Conservation (phyloP, 2,888 invertebrate genomes). For the Sthenelais limicola region DNA sequence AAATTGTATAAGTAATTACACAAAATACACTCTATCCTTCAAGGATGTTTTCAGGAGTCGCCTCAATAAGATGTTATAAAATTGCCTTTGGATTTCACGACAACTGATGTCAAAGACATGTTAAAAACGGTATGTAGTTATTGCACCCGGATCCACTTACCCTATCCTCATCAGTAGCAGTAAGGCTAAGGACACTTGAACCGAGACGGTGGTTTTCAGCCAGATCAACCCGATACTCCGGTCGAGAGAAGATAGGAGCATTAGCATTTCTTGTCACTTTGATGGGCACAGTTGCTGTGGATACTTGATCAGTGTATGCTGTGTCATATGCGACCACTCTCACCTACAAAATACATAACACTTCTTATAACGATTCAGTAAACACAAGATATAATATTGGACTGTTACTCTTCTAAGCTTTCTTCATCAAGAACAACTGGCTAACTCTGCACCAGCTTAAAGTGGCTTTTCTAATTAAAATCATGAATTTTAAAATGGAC, state of each 20-base stretch:
- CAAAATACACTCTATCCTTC: too few species aligned
- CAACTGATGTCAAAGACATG: too few species aligned
- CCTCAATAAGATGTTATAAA: too few species aligned
- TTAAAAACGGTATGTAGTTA: too few species aligned
- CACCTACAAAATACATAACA: not conserved
- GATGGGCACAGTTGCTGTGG: slow-evolving; percentile 49
- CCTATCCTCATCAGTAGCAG: slow-evolving; percentile 55
- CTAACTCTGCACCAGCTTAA: not conserved
- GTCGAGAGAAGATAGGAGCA: slow-evolving; percentile 56
- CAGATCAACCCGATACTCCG: slow-evolving; percentile 55
- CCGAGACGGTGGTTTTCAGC: slow-evolving; percentile 60
- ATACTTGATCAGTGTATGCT: slow-evolving; percentile 52
- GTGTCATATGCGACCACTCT: slow-evolving; percentile 45
- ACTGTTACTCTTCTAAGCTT: not conserved
- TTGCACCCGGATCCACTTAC: too few species aligned
- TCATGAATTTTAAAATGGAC: too few species aligned
- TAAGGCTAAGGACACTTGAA: slow-evolving; percentile 55
- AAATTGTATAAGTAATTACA: too few species aligned
- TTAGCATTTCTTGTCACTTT: slow-evolving; percentile 57
- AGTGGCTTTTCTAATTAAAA: too few species aligned
- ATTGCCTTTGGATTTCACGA: too few species aligned
- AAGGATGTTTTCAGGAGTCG: too few species aligned
- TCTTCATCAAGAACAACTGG: not conserved
- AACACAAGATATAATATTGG: not conserved
- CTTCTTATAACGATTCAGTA: not conserved